Evolutionary conservation across 1,140 invertebrate genomes (phyloP).

Genomic region (Calephelis virginiensis): DNA sequence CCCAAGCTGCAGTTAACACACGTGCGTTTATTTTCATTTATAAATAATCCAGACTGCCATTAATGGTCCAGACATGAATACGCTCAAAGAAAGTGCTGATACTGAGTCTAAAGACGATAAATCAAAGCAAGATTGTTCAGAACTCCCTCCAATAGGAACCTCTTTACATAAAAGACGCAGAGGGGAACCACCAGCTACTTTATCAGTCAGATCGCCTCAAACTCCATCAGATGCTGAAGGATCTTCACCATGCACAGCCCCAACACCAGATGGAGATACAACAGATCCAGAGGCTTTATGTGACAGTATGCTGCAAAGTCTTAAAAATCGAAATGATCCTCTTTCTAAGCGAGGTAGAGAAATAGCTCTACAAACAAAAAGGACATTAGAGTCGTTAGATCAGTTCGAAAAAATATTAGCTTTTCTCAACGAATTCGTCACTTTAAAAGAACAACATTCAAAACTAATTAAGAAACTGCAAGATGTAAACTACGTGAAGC

Average conservation of each 20-base stretch:
- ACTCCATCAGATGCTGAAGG: slow-evolving; percentile 64
- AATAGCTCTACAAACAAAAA: slow-evolving; percentile 69
- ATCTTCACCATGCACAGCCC: slow-evolving; percentile 62
- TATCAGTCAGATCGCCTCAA: slow-evolving; percentile 60
- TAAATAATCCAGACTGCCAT: slow-evolving; percentile 51
- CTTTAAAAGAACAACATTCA: slow-evolving; percentile 84
- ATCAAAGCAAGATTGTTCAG: slow-evolving; percentile 51
- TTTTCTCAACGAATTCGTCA: slow-evolving; percentile 86
- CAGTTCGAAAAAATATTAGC: slow-evolving; percentile 87
- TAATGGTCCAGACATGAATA: slow-evolving; percentile 48
- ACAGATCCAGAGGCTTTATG: slow-evolving; percentile 55
- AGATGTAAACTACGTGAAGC: slow-evolving; percentile 86
- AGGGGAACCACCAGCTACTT: slow-evolving; percentile 58
- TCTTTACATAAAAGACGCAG: slow-evolving; percentile 65
- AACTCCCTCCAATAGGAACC: slow-evolving; percentile 61
- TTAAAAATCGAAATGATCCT: slow-evolving; percentile 60
- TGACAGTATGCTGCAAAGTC: slow-evolving; percentile 59
- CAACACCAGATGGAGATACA: slow-evolving; percentile 44
- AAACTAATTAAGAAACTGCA: slow-evolving; percentile 83
- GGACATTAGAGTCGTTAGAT: slow-evolving; percentile 82
- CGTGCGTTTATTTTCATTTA: slow-evolving; percentile 71
- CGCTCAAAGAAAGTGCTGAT: slow-evolving; percentile 57
- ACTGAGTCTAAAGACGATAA: slow-evolving; percentile 34
- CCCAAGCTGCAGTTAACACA: slow-evolving; percentile 37
- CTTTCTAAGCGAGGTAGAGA: slow-evolving; percentile 61